Conservation (phyloP, 2,113 vertebrate species). For the Trinectes maculatus region DNA sequence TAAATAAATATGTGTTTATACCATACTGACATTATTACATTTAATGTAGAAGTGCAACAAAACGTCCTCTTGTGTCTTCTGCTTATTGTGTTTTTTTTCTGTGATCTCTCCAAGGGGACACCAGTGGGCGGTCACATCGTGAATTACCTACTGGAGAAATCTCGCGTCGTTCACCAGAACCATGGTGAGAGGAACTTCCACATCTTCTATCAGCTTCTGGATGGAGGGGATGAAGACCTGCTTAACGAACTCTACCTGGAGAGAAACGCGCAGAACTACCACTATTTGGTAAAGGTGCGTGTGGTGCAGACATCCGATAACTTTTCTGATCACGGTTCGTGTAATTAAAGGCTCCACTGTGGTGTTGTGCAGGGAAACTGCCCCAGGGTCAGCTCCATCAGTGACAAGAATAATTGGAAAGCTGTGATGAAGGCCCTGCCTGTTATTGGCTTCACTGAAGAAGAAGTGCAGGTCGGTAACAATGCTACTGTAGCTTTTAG, state of each 20-base stretch:
- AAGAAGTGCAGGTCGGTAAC: conserved; percentile 89
- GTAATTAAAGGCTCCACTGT: neutral
- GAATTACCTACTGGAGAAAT: conserved; percentile 98
- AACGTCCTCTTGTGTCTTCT: neutral
- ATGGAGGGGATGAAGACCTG: conserved; percentile 89
- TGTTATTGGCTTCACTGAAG: conserved; percentile 89
- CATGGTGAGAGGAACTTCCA: conserved; percentile 98
- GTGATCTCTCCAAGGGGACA: conserved; percentile 82
- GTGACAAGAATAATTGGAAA: conserved; percentile 96
- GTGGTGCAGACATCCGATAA: neutral
- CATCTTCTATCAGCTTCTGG: conserved; percentile 97
- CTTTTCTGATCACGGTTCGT: neutral
- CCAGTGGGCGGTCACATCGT: conserved; percentile 96
- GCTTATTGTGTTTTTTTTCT: neutral
- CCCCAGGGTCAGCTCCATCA: conserved; percentile 95
- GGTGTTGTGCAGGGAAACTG: conserved; percentile 88
- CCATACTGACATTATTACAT: too few relatives aligned
- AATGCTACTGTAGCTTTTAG: neutral
- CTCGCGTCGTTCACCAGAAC: conserved; percentile 96
- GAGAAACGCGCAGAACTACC: conserved; percentile 90
- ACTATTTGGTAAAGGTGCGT: conserved; percentile 92
- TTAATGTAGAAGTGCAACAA: too few relatives aligned
- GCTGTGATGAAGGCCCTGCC: conserved; percentile 88
- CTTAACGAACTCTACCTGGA: conserved; percentile 88
- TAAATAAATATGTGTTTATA: too few relatives aligned